phyloP scores from a whole-genome alignment of 2,888 invertebrate species.

The Netelia inedita region DNA sequence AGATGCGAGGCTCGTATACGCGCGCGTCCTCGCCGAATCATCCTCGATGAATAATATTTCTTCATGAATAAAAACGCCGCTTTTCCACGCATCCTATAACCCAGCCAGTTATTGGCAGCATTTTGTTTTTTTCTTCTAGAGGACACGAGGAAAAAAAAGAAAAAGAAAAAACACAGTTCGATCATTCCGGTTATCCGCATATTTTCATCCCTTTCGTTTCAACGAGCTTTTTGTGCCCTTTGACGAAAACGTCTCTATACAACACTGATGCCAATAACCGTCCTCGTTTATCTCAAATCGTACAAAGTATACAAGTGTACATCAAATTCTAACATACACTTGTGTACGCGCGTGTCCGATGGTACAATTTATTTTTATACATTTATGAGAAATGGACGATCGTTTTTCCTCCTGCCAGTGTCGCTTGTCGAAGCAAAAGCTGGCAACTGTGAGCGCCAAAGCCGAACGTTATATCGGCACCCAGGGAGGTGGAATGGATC shows the following conservation, averaged over 20 bases:
- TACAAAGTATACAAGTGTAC: not conserved
- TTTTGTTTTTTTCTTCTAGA: not conserved
- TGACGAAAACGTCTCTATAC: not conserved
- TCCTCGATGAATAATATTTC: constrained; percentile 65
- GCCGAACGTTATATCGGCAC: constrained; percentile 98
- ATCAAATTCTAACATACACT: not conserved
- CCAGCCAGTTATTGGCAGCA: constrained; percentile 4
- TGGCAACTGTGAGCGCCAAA: constrained; percentile 95
- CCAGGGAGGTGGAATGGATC: constrained; percentile 99
- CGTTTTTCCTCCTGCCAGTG: constrained; percentile 65
- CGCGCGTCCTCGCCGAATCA: constrained; percentile 59
- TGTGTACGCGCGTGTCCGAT: not conserved
- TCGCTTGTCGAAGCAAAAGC: constrained; percentile 86
- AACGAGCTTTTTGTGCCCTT: not conserved
- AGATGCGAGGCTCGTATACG: constrained; percentile 8
- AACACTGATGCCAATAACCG: not conserved
- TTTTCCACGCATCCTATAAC: not conserved
- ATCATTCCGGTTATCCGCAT: not conserved
- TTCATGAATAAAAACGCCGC: constrained; percentile 41
- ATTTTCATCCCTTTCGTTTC: not conserved
- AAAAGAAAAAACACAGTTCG: not conserved
- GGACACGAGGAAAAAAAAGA: not conserved
- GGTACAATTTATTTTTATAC: not conserved
- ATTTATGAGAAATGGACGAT: constrained; percentile 41
- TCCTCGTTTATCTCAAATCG: not conserved